Evolutionary conservation across 2,888 invertebrate species (phyloP), one percentile per base, ranked within the genome.

Genomic region (Cephus nigrinus): DNA sequence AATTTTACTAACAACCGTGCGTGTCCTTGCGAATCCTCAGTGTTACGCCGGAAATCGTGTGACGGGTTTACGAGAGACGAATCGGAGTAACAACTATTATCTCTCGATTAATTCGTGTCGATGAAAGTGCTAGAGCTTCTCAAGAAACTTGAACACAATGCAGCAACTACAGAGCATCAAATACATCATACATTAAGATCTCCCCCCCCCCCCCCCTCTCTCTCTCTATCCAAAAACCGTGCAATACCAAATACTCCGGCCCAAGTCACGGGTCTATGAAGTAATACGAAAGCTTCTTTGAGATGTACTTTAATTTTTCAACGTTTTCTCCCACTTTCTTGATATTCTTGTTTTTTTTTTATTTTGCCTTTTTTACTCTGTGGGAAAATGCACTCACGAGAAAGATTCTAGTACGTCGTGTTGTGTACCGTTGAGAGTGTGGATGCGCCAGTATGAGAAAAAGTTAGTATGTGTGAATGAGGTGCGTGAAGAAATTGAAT

Each of bases 1-100:
- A 89, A 88, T 84, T 82, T 78, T 77, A 75, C 75, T 74, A 78
- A 72, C 75, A 68, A 5, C 23, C 55, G 55, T 23, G 23, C 23
- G 55, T 23, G 55, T 55, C 55, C 55, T 55, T 55, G 55, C 55
- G 23, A 55, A 23, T 55, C 55, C 55, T 55, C 55, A 55, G 55
- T 55, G 55, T 55, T 55, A 23, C 55, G 23, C 23, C 55, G 23
- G 23, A 55, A 55, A 23, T 23, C 55, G 15, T 55, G 23, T 23
- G 55, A 55, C 9, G 55, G 15, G 40, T 40, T 40, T 40, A 40
- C 15, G 5, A 55, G 55, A 55, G 55, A 55, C 23, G 23, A 55
- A 55, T 23, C 23, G 23, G 23, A 55, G 55, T 55, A 9, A 23
- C 55, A 23, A 23, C 9, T 23, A 23, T 23, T 55, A 55, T 55